Percentiles rank a stretch among this genome's conserved stretches.
Evolutionary conservation across 2,888 invertebrate species (phyloP).

Genomic region (Troilus luridus): DNA sequence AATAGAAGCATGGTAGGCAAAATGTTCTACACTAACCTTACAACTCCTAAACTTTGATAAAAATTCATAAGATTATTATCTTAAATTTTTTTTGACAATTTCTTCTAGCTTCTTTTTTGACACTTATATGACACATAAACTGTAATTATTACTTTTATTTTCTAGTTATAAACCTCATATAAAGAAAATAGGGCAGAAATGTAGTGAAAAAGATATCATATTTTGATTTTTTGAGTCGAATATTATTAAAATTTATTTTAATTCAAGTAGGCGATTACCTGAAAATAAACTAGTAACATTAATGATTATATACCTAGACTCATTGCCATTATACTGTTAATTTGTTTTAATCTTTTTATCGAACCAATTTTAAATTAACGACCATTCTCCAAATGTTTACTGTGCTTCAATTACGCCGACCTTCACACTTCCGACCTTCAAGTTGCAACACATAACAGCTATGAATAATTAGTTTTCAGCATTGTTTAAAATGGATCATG

Average conservation of each 20-base stretch:
- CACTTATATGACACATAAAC: background rate
- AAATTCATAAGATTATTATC: too few species aligned
- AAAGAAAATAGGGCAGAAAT: background rate
- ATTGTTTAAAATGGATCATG: constrained; percentile 29
- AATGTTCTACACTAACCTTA: background rate
- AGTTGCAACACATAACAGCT: background rate
- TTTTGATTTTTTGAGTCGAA: background rate
- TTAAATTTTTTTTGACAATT: too few species aligned
- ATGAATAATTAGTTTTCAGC: background rate
- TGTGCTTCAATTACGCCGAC: background rate
- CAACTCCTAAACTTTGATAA: background rate
- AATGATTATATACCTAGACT: background rate
- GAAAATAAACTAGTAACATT: background rate
- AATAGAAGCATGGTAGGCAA: background rate
- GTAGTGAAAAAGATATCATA: background rate
- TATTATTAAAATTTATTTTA: background rate
- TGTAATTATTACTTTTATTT: background rate
- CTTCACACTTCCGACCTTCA: constrained; percentile 19
- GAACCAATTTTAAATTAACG: background rate
- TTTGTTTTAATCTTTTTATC: background rate
- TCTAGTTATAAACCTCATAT: background rate
- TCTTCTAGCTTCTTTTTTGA: background rate
- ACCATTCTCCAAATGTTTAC: background rate
- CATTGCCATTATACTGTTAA: background rate
- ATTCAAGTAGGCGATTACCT: background rate